These are phyloP conservation scores for Pristionchus arcanus DNA, from an alignment of 2,888 invertebrate genomes.

Conservation along the genomic window DNA sequence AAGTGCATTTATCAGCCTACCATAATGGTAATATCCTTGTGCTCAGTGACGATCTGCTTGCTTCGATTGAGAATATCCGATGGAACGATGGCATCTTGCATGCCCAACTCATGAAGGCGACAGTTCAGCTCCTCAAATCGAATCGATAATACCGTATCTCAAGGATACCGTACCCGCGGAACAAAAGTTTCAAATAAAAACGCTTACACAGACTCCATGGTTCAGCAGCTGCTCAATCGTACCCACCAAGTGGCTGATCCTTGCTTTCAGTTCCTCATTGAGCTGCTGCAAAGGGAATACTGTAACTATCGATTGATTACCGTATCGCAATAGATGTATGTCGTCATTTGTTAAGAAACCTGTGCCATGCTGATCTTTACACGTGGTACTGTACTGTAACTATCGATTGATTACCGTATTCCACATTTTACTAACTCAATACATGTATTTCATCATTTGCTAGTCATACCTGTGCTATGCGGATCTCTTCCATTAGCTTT, in stretches of 20 bases:
- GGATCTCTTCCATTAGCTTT: not conserved
- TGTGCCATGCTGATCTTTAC: not conserved
- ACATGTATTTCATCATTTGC: not conserved
- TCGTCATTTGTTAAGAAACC: not conserved
- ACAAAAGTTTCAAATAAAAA: not conserved
- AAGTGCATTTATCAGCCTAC: not conserved
- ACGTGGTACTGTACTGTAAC: too few relatives aligned
- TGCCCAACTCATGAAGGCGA: slow-evolving; percentile 63
- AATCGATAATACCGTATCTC: not conserved
- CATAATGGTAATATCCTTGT: slow-evolving; percentile 64
- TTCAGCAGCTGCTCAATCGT: slow-evolving; percentile 48
- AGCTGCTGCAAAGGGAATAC: slow-evolving; percentile 22
- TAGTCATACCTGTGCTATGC: not conserved
- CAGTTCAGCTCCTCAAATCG: slow-evolving; percentile 51
- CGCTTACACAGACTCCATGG: slow-evolving; percentile 23
- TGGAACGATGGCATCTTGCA: slow-evolving; percentile 62
- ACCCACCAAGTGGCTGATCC: not conserved
- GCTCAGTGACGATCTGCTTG: slow-evolving; percentile 67
- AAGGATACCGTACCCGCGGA: not conserved
- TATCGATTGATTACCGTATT: not conserved
- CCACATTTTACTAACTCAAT: too few relatives aligned
- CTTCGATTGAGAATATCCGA: slow-evolving; percentile 61
- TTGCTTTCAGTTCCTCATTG: slow-evolving; percentile 27
- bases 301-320: not conserved
- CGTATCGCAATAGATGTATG: not conserved